Percentiles rank a stretch among this genome's conserved stretches.
These are phyloP conservation scores for Diarsia brunnea DNA, from an alignment of 2,888 invertebrate genomes.

Conservation along the genomic window DNA sequence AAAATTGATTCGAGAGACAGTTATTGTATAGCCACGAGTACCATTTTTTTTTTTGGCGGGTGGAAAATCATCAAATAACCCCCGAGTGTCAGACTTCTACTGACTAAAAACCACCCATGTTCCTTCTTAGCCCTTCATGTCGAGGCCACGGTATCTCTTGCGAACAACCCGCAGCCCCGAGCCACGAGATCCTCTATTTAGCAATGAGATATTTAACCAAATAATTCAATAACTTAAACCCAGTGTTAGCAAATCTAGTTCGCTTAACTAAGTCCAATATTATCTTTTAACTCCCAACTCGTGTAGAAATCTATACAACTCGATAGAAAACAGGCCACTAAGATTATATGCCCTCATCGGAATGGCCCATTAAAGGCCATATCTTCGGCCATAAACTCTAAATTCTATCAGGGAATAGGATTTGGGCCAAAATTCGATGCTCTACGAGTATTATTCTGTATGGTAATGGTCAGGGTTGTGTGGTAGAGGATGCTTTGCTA, in stretches of 20 bases:
- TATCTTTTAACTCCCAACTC: conserved; percentile 10
- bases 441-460: conserved; percentile 17
- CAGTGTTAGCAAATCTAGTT: not conserved
- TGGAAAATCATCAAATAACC: too few relatives aligned
- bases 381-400: conserved; percentile 69
- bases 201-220: not conserved
- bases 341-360: conserved; percentile 51
- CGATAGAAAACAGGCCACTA: conserved; percentile 1
- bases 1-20: too few relatives aligned
- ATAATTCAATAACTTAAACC: not conserved
- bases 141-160: too few relatives aligned
- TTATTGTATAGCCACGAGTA: too few relatives aligned
- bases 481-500: conserved; percentile 13
- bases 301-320: not conserved
- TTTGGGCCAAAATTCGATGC: conserved; percentile 65
- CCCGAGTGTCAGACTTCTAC: too few relatives aligned
- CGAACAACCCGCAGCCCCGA: too few relatives aligned
- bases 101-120: too few relatives aligned
- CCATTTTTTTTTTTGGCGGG: too few relatives aligned
- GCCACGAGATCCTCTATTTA: too few relatives aligned
- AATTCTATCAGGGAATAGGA: conserved; percentile 73
- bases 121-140: too few relatives aligned
- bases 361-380: conserved; percentile 69
- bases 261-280: not conserved
- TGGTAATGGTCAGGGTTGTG: conserved; percentile 9